Base-by-base conservation (phyloP, 2,888 invertebrate species). In the Drosophila quinaria region DNA sequence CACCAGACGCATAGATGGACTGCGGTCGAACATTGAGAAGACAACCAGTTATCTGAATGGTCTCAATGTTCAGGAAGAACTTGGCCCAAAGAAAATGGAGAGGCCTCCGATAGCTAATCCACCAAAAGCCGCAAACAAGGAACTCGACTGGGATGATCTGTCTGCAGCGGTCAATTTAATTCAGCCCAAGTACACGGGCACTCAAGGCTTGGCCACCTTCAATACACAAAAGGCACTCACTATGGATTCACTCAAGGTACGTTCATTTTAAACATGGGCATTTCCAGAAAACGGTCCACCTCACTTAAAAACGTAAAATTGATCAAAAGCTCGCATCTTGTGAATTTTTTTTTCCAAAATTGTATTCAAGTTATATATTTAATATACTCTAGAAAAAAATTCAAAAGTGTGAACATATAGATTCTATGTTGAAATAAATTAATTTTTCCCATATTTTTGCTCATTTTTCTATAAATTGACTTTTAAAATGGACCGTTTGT, bases 211-310 rank as follows among this genome's bases (percentile, higher is more conserved):
- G 93, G 94, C 94, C 37, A 96, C 95, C 0, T 95, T 95, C 79
- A 94, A 95, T 87, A 94, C 94, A 2, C 95, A 96, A 84, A 95
- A 95, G 70, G 93, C 94, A 9, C 88, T 96, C 31, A 97, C 97
- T 3, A 92, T 96, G 61, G 96, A 97, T 44, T 94, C 96, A 4
- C 93, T 97, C 3, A 94, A 96, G 75, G 92, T 92, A 44, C 10
- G 55, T 51, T 15, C 5, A 51, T 8, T n/a, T n/a, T n/a, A n/a
- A n/a, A n/a, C n/a, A n/a, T n/a, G n/a, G n/a, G n/a, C n/a, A n/a
- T n/a, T n/a, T n/a, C n/a, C n/a, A n/a, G n/a, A n/a, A n/a, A n/a
- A n/a, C n/a, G n/a, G n/a, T n/a, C n/a, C n/a, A n/a, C n/a, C n/a
- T n/a, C n/a, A n/a, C n/a, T n/a, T n/a, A n/a, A n/a, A n/a, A n/a